phyloP scores from a whole-genome alignment of 2,888 invertebrate species.

The Lithophane semibrunnea region DNA sequence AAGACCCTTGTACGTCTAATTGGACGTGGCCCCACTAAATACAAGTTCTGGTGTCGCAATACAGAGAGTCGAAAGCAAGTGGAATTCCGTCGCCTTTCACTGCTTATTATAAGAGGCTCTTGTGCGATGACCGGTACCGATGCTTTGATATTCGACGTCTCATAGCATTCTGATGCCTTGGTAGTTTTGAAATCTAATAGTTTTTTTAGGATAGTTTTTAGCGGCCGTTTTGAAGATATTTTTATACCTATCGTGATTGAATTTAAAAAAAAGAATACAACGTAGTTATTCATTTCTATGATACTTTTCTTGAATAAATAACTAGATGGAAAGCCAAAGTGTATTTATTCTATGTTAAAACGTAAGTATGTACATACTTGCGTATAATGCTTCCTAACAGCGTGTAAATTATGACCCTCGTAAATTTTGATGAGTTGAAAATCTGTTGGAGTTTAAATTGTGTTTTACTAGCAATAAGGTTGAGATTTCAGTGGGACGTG shows the following conservation, averaged over 20 bases:
- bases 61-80: constrained; percentile 72
- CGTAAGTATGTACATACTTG: no score
- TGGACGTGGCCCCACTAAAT: constrained; percentile 58
- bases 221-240: not conserved
- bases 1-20: constrained; percentile 40
- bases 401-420: constrained; percentile 10
- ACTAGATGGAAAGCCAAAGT: no score
- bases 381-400: not conserved
- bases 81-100: constrained; percentile 71
- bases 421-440: constrained; percentile 20
- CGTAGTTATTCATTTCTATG: no score
- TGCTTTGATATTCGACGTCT: constrained; percentile 32
- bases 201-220: not conserved
- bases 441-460: not conserved
- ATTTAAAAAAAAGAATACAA: not conserved
- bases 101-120: constrained; percentile 58
- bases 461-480: accelerated
- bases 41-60: constrained; percentile 68
- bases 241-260: not conserved
- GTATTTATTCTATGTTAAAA: no score
- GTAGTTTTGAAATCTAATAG: constrained; percentile 8
- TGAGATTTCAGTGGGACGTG: not conserved
- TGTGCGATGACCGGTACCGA: constrained; percentile 41
- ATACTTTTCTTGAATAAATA: no score
- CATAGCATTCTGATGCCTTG: constrained; percentile 35